Evolutionary conservation across 2,797 vertebrate species (phyloP), one percentile per base, ranked within the genome.

Genomic region (Gymnopithys bicolor): DNA sequence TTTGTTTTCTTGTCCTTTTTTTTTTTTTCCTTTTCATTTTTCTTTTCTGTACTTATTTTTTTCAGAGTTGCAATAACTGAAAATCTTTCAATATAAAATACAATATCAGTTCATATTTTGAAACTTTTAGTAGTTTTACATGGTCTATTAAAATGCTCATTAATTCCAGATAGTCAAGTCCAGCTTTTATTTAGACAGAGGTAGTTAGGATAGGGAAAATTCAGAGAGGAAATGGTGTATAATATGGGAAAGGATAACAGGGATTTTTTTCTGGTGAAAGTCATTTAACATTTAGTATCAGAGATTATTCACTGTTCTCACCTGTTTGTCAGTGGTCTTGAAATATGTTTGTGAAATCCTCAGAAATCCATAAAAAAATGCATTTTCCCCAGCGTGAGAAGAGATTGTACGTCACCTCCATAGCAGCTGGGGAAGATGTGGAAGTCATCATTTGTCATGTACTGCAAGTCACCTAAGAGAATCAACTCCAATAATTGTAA

Each of bases 181-280:
- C 45, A 78, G 32, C 28, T 51, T 88, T 90, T 80, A 30, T 86
- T 66, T 74, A 81, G 55, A 28, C 24, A 87, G 48, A 84, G 19
- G 23, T 79, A 33, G 30, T 45, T 80, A 85, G 24, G 46, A 49
- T 19, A 58, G 68, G 37, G 28, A 84, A 75, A 90, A 39, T 5
- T 39, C 35, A 59, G 59, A 63, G 56, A 59, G 30, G 55, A 95
- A 87, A 83, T 83, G 4, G 9, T 71, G 48, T 74, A 45, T 78
- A 30, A 8, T 66, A 73, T 84, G 14, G 25, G n/a, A 78, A 92
- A 69, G 10, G 9, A 39, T 56, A 56, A n/a, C 2, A 37, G 17
- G 22, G 3, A 0, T 3, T 13, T 64, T 70, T 67, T 55, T 28
- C 32, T 46, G 6, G 9, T 2, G 2, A 17, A 81, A 39, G 19